Percentiles rank a stretch among this genome's conserved stretches.
These are phyloP conservation scores for Albula goreensis DNA, from an alignment of 2,113 vertebrate species.

Conservation along the genomic window DNA sequence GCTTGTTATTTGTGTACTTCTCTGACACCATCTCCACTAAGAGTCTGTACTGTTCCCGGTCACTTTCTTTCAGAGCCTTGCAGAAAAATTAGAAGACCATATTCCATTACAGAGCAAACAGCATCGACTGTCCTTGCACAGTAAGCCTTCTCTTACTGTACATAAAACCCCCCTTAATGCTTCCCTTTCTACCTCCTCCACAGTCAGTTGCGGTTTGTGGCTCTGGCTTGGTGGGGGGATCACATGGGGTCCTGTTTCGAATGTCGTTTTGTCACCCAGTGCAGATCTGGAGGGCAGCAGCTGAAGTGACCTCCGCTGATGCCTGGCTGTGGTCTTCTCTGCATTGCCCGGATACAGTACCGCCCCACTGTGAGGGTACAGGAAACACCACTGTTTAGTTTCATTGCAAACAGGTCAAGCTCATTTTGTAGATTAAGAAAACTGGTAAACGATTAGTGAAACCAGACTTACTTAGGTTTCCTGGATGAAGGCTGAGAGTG, in stretches of 20 bases:
- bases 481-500: slow-evolving; percentile 54
- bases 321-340: slow-evolving; percentile 55
- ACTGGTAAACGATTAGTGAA: not conserved
- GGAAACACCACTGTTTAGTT: not conserved
- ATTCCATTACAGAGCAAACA: not conserved
- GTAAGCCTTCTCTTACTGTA: not conserved
- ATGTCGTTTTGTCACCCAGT: slow-evolving; percentile 37
- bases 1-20: slow-evolving; percentile 68
- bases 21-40: slow-evolving; percentile 70
- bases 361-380: slow-evolving; percentile 44
- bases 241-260: slow-evolving; percentile 18
- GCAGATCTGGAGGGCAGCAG: slow-evolving; percentile 57
- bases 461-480: slow-evolving; percentile 62
- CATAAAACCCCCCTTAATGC: not conserved
- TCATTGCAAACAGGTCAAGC: not conserved
- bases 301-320: slow-evolving; percentile 61
- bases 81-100: not conserved
- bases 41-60: slow-evolving; percentile 70
- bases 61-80: slow-evolving; percentile 68
- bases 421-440: not conserved
- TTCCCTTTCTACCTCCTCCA: slow-evolving; percentile 65
- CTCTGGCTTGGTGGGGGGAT: slow-evolving; percentile 46
- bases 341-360: slow-evolving; percentile 43
- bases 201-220: slow-evolving; percentile 67
- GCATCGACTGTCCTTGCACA: not conserved